Conservation (phyloP, 92 coral and sea anemone genomes). For the Nematostella vectensis region DNA sequence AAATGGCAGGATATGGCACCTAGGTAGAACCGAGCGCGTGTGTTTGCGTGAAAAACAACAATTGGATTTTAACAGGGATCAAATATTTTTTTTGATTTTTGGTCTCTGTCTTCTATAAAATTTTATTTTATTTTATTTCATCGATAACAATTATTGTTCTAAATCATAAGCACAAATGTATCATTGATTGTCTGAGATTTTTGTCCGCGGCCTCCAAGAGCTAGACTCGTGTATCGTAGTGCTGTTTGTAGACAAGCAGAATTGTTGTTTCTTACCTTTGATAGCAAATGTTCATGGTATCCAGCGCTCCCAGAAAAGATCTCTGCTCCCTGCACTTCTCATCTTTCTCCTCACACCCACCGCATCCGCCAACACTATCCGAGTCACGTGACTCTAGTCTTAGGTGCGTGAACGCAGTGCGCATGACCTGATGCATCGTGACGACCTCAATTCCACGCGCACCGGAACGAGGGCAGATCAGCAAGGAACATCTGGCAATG, state of each 20-base stretch:
- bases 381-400: slow-evolving; percentile 25
- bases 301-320: neutral
- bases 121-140: too few species aligned
- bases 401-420: slow-evolving; percentile 54
- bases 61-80: too few species aligned
- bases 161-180: too few species aligned
- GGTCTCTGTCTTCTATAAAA: too few species aligned
- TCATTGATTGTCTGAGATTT: too few species aligned
- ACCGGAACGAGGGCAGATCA: slow-evolving; percentile 54
- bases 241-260: too few species aligned
- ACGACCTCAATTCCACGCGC: slow-evolving; percentile 78
- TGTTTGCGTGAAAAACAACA: too few species aligned
- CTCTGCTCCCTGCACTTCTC: neutral
- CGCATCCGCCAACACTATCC: neutral
- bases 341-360: neutral
- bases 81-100: slow-evolving; percentile 1
- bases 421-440: slow-evolving; percentile 75
- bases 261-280: slow-evolving; percentile 12
- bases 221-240: too few species aligned
- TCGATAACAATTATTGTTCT: too few species aligned
- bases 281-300: slow-evolving; percentile 3
- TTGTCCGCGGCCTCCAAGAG: too few species aligned
- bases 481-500: slow-evolving; percentile 75
- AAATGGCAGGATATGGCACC: too few species aligned
- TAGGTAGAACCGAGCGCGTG: too few species aligned